Conservation (phyloP, 2,113 vertebrate species). For the Acrocephalus kingi region DNA sequence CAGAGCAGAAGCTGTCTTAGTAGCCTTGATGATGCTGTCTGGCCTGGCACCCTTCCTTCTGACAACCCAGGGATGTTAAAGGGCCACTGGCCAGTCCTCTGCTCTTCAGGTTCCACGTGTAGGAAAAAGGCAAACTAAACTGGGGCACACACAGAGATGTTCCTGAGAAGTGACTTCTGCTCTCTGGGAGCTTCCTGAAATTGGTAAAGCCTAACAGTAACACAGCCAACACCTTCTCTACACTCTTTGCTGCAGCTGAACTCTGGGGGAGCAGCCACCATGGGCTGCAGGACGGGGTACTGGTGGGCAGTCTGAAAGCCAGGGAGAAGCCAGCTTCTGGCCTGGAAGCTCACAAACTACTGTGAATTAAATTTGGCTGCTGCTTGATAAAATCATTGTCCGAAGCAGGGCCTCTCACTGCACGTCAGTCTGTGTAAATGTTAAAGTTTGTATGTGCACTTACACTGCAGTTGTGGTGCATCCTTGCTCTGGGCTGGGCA, state of each 20-base stretch:
- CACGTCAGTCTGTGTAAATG: not conserved
- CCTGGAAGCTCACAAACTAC: not conserved
- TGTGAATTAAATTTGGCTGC: not conserved
- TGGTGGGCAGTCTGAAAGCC: not conserved
- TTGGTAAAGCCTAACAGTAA: not conserved
- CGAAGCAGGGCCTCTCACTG: not conserved
- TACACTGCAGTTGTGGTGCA: not conserved
- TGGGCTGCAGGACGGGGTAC: not conserved
- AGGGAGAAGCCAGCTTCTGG: not conserved
- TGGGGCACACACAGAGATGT: not conserved
- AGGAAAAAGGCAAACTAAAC: not conserved
- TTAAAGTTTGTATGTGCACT: not conserved
- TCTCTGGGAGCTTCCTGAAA: not conserved
- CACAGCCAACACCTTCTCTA: not conserved
- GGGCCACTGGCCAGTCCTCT: not conserved
- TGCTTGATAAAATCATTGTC: not conserved
- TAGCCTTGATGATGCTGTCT: not conserved
- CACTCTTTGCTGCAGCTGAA: not conserved
- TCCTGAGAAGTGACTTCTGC: not conserved
- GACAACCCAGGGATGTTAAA: not conserved
- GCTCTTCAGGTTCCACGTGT: not conserved
- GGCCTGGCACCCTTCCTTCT: not conserved
- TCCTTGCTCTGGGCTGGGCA: not conserved
- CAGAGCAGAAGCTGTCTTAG: not conserved
- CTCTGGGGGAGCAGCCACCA: not conserved